Conservation (phyloP, 2,888 invertebrate genomes). For the Drosophila demipolita region DNA sequence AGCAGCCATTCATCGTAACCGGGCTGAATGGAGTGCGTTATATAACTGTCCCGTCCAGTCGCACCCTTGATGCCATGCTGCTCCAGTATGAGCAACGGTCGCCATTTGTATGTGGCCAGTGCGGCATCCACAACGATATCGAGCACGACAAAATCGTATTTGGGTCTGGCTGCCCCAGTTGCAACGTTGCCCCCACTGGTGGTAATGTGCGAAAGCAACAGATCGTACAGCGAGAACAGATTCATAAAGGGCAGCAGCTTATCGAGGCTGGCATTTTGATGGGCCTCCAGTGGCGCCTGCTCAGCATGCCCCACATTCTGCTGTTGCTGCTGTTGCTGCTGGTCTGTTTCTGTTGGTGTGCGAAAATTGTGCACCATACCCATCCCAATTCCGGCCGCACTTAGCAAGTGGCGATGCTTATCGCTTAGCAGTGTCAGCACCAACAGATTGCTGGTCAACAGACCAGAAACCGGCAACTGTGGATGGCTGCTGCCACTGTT, state of each 20-base stretch:
- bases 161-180: conserved; percentile 48
- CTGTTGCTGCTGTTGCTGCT: background rate
- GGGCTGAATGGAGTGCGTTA: conserved; percentile 84
- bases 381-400: conserved; percentile 81
- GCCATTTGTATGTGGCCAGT: conserved; percentile 77
- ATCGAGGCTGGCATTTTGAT: conserved; percentile 57
- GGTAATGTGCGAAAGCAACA: conserved; percentile 75
- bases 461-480: conserved; percentile 48
- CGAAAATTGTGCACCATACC: conserved; percentile 82
- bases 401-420: conserved; percentile 84
- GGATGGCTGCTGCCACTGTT: conserved; percentile 10
- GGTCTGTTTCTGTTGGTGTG: conserved; percentile 31
- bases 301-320: conserved; percentile 1
- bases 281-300: conserved; percentile 4
- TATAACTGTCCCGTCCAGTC: conserved; percentile 71
- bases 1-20: conserved; percentile 84
- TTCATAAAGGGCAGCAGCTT: conserved; percentile 81
- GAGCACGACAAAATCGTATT: conserved; percentile 85
- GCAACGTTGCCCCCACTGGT: conserved; percentile 8
- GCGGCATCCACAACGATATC: conserved; percentile 79
- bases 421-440: conserved; percentile 85
- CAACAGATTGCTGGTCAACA: conserved; percentile 82
- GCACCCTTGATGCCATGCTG: conserved; percentile 79
- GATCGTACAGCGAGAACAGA: conserved; percentile 84
- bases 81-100: conserved; percentile 84